These are phyloP conservation scores for Chaetodon auriga DNA, from an alignment of 2,113 vertebrate species.

Conservation along the genomic window DNA sequence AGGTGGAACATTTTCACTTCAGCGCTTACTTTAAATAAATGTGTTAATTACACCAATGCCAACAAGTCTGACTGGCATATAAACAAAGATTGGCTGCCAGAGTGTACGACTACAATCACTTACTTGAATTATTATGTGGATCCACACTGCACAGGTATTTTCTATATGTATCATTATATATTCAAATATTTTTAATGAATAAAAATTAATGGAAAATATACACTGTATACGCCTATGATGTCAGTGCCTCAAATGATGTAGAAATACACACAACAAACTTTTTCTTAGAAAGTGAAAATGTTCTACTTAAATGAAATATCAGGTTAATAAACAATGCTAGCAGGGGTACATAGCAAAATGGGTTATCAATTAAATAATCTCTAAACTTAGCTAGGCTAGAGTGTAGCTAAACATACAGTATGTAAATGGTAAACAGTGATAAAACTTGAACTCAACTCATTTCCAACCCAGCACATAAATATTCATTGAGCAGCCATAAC, in stretches of 20 bases:
- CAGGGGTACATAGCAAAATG: slow-evolving; percentile 28
- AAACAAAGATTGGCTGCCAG: background rate
- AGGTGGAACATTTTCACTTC: slow-evolving; percentile 69
- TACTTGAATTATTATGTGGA: background rate
- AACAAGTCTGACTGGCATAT: background rate
- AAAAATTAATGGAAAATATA: background rate
- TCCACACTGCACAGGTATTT: background rate
- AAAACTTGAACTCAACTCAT: background rate
- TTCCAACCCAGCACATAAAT: background rate
- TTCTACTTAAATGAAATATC: slow-evolving; percentile 33
- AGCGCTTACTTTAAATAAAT: background rate
- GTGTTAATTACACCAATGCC: background rate
- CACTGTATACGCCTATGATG: background rate
- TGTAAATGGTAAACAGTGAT: background rate
- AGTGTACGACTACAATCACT: background rate
- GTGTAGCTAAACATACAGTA: background rate
- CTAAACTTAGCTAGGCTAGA: background rate
- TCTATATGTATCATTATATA: background rate
- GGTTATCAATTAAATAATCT: background rate
- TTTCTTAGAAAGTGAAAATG: slow-evolving; percentile 67
- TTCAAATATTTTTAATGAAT: background rate
- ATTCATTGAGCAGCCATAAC: background rate
- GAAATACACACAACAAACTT: background rate
- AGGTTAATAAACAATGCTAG: slow-evolving; percentile 20
- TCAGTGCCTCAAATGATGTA: background rate